Evolutionary conservation across 2,888 invertebrate species (phyloP), one percentile per base, ranked within the genome.

Genomic region (Alviniconcha strummeri): DNA sequence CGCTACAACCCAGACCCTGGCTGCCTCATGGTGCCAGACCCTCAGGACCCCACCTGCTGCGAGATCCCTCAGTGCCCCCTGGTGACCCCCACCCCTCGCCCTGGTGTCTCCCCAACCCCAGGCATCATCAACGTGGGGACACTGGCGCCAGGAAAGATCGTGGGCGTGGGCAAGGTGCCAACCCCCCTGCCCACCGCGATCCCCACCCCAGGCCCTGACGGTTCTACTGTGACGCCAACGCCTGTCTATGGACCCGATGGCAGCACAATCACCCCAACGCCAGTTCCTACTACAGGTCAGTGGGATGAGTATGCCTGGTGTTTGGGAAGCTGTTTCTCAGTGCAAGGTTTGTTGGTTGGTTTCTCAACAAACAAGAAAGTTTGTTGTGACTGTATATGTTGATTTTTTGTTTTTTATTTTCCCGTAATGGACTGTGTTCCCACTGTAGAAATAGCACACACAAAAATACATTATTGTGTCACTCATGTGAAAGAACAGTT

Each of bases 31-130:
- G 86, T 88, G 9, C 88, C 86, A 4, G 88, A 88, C 81, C 86
- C 88, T 17, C 81, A 80, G n/a, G 89, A 89, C 81, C 89, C 89
- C 60, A 83, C 87, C 2, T 89, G 89, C 85, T 89, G 89, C 81
- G 85, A 87, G 85, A 85, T 87, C 75, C 89, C 89, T n/a, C 84
- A 88, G 69, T 89, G 89, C 81, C 78, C 80, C 0, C 71, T 84
- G 56, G 76, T 57, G 11, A 74, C 72, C 8, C 83, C 83, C 64
- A 76, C 75, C 36, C 87, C 88, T 8, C 78, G 52, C 1, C 87
- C 88, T 9, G 82, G 84, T 15, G 89, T 89, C 64, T 85, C 87
- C 4, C 86, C 86, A 11, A 86, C 84, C 13, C 90, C 90, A 76
- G 90, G 90, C 17, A 89, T 88, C 82, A 74, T 89, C 11, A 80